Base-by-base conservation (phyloP, 1,140 invertebrate genomes). In the Melitaea cinxia region DNA sequence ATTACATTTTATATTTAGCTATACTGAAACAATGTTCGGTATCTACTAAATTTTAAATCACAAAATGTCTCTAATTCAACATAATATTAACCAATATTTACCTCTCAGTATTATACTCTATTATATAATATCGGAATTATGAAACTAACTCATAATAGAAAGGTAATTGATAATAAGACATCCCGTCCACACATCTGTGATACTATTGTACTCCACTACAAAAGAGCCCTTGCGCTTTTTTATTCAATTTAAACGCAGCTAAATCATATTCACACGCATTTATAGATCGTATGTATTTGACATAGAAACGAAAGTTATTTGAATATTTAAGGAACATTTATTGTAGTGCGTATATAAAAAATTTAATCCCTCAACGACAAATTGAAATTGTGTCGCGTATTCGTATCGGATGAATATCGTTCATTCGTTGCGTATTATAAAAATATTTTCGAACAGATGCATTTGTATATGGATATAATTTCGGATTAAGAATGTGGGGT, bases 161-260 rank as follows among this genome's bases (percentile, higher is more conserved):
- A 53, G 24, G 37, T 61, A 68, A 71, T 74, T 64, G 60, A 61
- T 66, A 69, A 68, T 50, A 63, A 65, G 65, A 52, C 35, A 26
- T 50, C 24, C 23, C 39, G 28, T 60, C 56, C 42, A 15, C 65
- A 66, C 69, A 71, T 71, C 69, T 67, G 69, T 63, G 69, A 17
- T 53, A 4, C 54, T 54, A 64, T 71, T 67, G 47, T 49, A 63
- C 30, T 33, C 24, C 17, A 52, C 30, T 19, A 71, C 56, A 71
- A 67, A 39, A 50, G 69, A 12, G 30, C 62, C 62, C 62, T 52
- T 52, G 39, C 39, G 37, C n/a, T 56, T 63, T 63, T 47, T 45
- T 26, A 54, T 42, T 54, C 60, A 56, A 56, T 63, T 56, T 14
- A 33, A 37, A 56, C 9, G 35, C 54, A 15, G 49, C 53, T 47